These are phyloP conservation scores for Procambarus virginalis DNA, from an alignment of 1,140 invertebrate genomes.

Conservation along the genomic window DNA sequence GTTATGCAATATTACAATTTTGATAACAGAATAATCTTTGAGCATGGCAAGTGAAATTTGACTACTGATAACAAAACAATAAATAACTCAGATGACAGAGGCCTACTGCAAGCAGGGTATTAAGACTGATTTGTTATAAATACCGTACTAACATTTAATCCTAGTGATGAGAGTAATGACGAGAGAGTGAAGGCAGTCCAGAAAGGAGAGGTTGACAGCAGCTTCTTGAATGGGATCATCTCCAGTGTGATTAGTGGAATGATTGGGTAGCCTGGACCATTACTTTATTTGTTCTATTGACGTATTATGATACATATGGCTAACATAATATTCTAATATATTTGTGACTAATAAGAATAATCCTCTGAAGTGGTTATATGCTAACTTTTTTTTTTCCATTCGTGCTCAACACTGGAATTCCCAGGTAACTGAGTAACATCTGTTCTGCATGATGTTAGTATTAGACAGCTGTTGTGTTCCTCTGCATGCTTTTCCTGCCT, in stretches of 20 bases:
- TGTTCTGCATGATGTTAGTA: neutral
- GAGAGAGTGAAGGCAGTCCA: slow-evolving; percentile 41
- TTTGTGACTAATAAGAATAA: neutral
- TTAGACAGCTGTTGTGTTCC: neutral
- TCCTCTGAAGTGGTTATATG: neutral
- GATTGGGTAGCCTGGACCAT: slow-evolving; percentile 23
- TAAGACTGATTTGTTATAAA: no score
- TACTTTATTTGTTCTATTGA: neutral
- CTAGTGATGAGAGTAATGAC: slow-evolving; percentile 31
- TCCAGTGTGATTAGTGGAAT: slow-evolving; percentile 42
- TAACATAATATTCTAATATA: neutral
- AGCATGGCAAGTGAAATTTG: no score
- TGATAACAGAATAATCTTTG: no score
- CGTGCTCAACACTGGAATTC: slow-evolving; percentile 12
- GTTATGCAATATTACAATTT: no score
- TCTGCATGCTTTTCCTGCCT: slow-evolving; percentile 8
- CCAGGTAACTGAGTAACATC: slow-evolving; percentile 13
- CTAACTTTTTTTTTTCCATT: slow-evolving; percentile 4
- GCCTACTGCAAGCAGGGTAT: no score
- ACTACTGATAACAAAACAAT: no score
- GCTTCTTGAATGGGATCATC: slow-evolving; percentile 45
- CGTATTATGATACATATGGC: neutral
- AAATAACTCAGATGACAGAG: no score
- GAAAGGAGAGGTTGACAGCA: slow-evolving; percentile 26
- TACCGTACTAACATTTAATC: neutral